phyloP scores from a whole-genome alignment of 2,113 vertebrate genomes.

The Melanerpes aurifrons region DNA sequence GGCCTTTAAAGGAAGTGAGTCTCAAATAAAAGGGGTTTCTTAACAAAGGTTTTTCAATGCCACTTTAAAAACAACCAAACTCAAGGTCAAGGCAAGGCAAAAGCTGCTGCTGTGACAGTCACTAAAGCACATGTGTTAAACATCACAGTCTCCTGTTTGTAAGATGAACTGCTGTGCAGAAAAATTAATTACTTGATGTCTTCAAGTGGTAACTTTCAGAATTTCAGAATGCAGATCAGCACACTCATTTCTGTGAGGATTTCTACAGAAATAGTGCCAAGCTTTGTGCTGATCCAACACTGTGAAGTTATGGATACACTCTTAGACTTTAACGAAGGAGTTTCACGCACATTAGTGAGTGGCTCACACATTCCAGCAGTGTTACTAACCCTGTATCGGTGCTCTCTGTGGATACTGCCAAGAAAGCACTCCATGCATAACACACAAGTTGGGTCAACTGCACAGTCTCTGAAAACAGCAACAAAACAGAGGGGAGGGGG shows the following conservation, averaged over 20 bases:
- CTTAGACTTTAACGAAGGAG: neutral
- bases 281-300: neutral
- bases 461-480: constrained; percentile 88
- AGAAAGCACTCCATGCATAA: constrained; percentile 99
- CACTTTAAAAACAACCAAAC: neutral
- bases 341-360: neutral
- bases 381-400: constrained; percentile 93
- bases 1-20: neutral
- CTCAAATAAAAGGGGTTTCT: neutral
- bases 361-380: neutral
- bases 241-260: neutral
- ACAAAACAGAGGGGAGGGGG: neutral
- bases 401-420: constrained; percentile 92
- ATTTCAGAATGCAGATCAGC: neutral
- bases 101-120: neutral
- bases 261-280: neutral
- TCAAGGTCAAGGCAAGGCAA: neutral
- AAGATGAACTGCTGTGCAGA: neutral
- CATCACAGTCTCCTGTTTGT: neutral
- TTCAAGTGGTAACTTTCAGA: neutral
- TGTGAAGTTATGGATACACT: neutral
- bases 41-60: neutral
- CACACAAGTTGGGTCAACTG: constrained; percentile 96
- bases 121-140: neutral
- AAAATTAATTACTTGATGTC: neutral